phyloP scores from a whole-genome alignment of 2,888 invertebrate genomes.

The Artemia sinica region DNA sequence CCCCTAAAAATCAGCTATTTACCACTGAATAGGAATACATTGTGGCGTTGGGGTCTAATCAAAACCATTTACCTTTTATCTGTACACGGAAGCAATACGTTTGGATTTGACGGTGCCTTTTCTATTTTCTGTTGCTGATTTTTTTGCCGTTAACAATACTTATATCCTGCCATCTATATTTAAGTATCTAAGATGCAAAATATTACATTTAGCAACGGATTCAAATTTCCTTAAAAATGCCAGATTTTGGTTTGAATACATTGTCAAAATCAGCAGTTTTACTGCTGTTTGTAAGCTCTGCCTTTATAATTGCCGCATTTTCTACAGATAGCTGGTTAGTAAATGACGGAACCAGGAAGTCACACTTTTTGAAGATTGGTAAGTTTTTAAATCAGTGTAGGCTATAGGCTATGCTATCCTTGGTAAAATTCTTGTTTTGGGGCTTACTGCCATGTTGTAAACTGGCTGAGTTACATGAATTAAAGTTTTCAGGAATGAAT shows the following conservation, averaged over 20 bases:
- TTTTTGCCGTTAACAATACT: no score
- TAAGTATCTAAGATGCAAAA: no score
- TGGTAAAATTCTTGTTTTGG: not conserved
- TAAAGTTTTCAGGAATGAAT: constrained; percentile 7
- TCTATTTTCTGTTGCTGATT: no score
- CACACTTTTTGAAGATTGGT: constrained; percentile 66
- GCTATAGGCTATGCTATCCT: no score
- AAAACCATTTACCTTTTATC: no score
- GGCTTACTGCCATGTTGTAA: not conserved
- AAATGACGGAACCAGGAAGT: constrained; percentile 50
- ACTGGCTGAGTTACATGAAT: not conserved
- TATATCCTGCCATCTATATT: no score
- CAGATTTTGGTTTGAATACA: constrained; percentile 16
- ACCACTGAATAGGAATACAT: no score
- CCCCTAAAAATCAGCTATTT: no score
- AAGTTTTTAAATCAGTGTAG: constrained; percentile 29
- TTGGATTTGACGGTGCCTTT: no score
- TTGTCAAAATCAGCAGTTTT: constrained; percentile 18
- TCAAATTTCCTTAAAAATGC: constrained; percentile 5
- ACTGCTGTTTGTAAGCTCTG: constrained; percentile 14
- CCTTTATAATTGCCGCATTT: constrained; percentile 20
- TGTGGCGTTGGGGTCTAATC: no score
- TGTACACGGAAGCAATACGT: no score
- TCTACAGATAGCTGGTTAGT: constrained; percentile 21
- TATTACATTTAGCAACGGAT: no score